phyloP scores from a whole-genome alignment of 2,113 vertebrate species.

The Albula goreensis region DNA sequence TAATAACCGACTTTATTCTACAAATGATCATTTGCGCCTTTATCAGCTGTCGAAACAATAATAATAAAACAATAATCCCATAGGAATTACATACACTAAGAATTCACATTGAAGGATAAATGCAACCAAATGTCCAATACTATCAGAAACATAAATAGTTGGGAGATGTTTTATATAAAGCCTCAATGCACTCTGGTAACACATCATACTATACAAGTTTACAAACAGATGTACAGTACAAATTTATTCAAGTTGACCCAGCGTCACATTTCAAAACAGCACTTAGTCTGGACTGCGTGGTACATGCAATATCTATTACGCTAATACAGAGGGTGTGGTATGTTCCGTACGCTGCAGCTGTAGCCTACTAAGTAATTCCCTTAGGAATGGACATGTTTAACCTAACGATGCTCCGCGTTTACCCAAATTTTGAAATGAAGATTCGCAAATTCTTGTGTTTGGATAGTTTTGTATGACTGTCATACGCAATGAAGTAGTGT shows the following conservation, averaged over 20 bases:
- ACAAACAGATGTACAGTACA: conserved; percentile 84
- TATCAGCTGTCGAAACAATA: conserved; percentile 64
- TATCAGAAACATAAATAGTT: conserved; percentile 74
- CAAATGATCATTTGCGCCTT: conserved; percentile 67
- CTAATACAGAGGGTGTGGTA: conserved; percentile 77
- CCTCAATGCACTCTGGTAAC: conserved; percentile 72
- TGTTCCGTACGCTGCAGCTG: conserved; percentile 53
- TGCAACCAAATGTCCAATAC: conserved; percentile 73
- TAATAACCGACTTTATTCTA: conserved; percentile 66
- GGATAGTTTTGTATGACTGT: conserved; percentile 53
- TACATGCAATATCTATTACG: conserved; percentile 83
- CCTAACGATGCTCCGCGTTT: conserved; percentile 70
- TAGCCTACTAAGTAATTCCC: conserved; percentile 77
- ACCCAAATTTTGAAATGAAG: conserved; percentile 46
- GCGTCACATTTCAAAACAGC: conserved; percentile 78
- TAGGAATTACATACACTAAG: conserved; percentile 67
- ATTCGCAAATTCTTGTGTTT: conserved; percentile 38
- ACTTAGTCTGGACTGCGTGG: conserved; percentile 78
- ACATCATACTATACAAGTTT: conserved; percentile 81
- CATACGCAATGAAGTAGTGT: not conserved
- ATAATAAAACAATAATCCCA: conserved; percentile 61
- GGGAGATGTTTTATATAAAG: conserved; percentile 66
- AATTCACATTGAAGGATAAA: conserved; percentile 68
- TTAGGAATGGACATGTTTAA: conserved; percentile 73
- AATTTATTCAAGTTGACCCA: conserved; percentile 77